Evolutionary conservation across 2,113 vertebrate species (phyloP), one percentile per base, ranked within the genome.

Genomic region (Sisor rabdophorus): DNA sequence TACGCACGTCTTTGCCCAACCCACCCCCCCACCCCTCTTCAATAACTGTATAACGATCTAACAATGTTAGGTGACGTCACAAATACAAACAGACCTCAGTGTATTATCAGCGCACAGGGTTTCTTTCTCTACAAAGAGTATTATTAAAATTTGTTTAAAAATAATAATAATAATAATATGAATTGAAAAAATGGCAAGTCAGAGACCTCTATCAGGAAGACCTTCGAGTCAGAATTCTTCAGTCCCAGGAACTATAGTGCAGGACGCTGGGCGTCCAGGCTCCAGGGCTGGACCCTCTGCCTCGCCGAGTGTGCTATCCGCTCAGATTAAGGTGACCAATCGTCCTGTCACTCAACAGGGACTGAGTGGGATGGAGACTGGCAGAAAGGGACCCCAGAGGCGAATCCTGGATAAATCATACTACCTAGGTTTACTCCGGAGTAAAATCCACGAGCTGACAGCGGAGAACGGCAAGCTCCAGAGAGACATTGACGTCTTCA

Each of bases 361-460:
- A 2, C 93, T 99, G 83, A 98, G 95, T 81, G 97, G 97, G 78
- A 98, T 98, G 94, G 97, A 98, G 90, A 98, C 94, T n/a, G 93
- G 93, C n/a, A 82, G 93, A 80, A 98, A 95, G 94, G 97, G 97
- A 83, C 95, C 96, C 32, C 97, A 98, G 85, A 95, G 97, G 70
- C 96, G 98, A 87, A 95, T 99, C 86, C 90, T 96, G 92, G 97
- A 99, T 88, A 99, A 96, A 86, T 98, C 97, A 1, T 99, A 97
- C 74, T 99, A 95, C 84, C 89, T 99, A 77, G 97, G 97, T 15
- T 81, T 97, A 32, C 92, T 99, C 78, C 94, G 96, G 91, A 93
- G 93, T 86, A 99, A 98, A 91, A 93, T 94, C 83, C 97, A 85
- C 79, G 96, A 99, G 81, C 89, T 99, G 71, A 92, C 91, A 58